These are phyloP conservation scores for Sycophaga agraensis DNA, from an alignment of 1,140 invertebrate species.

Conservation along the genomic window DNA sequence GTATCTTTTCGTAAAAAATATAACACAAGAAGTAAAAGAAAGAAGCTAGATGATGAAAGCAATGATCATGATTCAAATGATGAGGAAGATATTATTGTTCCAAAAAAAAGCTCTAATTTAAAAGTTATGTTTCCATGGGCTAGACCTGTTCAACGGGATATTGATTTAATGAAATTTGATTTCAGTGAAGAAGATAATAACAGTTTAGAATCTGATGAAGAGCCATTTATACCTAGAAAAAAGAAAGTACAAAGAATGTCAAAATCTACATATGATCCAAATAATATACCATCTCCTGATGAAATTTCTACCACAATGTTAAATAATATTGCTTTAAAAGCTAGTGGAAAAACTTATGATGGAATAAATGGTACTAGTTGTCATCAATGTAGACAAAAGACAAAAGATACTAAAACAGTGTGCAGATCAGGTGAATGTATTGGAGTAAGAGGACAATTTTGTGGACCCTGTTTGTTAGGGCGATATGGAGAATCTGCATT, in stretches of 20 bases:
- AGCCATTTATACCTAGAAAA: not conserved
- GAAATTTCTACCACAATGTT: constrained; percentile 50
- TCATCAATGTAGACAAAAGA: constrained; percentile 59
- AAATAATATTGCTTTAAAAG: constrained; percentile 41
- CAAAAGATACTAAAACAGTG: constrained; percentile 55
- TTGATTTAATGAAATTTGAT: constrained; percentile 38
- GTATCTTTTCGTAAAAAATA: constrained; percentile 31
- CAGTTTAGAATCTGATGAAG: not conserved
- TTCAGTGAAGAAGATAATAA: constrained; percentile 34
- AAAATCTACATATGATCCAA: constrained; percentile 32
- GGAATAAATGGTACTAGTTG: constrained; percentile 46
- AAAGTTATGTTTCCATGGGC: constrained; percentile 43
- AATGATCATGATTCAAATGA: not conserved
- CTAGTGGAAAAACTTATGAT: constrained; percentile 42
- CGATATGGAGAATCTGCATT: constrained; percentile 55
- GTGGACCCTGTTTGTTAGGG: constrained; percentile 54
- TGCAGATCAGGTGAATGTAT: constrained; percentile 52
- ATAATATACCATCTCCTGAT: constrained; percentile 37
- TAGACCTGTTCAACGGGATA: constrained; percentile 36
- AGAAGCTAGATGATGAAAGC: not conserved
- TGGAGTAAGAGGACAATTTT: constrained; percentile 56
- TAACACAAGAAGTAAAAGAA: constrained; percentile 38
- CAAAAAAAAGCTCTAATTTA: constrained; percentile 25
- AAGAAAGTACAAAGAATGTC: constrained; percentile 19
- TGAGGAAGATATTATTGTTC: constrained; percentile 15